A percentile compares a stretch with the other conserved stretches of the same genome.
These are phyloP conservation scores for Chelon labrosus DNA, from an alignment of 2,797 vertebrate species.

Conservation along the genomic window DNA sequence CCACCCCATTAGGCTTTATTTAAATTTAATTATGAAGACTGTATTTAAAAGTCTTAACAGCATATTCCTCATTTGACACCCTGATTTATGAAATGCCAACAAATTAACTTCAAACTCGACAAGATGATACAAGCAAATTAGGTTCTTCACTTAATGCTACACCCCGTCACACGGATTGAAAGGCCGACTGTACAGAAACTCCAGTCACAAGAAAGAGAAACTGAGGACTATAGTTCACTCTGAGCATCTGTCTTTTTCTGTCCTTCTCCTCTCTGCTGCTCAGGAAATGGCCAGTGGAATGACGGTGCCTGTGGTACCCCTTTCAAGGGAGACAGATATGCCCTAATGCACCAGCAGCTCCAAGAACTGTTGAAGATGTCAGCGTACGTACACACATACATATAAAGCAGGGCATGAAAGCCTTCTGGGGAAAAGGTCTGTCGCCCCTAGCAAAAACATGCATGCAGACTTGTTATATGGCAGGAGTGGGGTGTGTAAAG, in stretches of 20 bases:
- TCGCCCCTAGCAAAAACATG: conserved; percentile 51
- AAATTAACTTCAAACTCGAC: neutral
- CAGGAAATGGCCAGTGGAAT: conserved; percentile 68
- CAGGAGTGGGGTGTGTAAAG: conserved; percentile 30
- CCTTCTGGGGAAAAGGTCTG: conserved; percentile 53
- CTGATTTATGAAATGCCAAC: neutral
- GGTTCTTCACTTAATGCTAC: conserved; percentile 4
- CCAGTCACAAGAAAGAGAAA: conserved; percentile 23
- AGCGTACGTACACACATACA: conserved; percentile 45
- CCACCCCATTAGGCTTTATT: too few relatives aligned
- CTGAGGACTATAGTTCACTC: conserved; percentile 46
- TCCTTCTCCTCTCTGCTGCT: conserved; percentile 60
- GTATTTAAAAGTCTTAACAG: neutral
- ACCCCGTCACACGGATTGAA: neutral
- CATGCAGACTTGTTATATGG: conserved; percentile 41
- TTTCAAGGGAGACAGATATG: conserved; percentile 66
- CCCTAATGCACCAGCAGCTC: conserved; percentile 64
- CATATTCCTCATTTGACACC: neutral
- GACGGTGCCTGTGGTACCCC: conserved; percentile 53
- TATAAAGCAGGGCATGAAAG: conserved; percentile 50
- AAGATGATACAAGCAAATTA: neutral
- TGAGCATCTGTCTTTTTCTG: conserved; percentile 38
- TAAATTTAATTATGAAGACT: neutral
- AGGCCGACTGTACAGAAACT: conserved; percentile 5
- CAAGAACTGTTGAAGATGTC: conserved; percentile 66